phyloP scores from a whole-genome alignment of 2,888 invertebrate species.

The Tupiocoris notatus region DNA sequence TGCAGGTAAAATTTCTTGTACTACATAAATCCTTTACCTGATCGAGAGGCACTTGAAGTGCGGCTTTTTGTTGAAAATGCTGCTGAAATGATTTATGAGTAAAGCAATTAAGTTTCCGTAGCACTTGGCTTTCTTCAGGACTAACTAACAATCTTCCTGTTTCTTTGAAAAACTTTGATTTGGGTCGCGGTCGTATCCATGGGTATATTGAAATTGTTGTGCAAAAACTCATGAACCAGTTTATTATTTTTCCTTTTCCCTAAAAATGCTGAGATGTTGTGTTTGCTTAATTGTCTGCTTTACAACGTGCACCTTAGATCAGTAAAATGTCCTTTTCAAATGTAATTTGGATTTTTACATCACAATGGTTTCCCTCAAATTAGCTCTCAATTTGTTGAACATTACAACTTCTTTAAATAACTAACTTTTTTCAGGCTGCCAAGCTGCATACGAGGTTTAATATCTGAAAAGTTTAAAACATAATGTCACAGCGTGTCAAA shows the following conservation, averaged over 20 bases:
- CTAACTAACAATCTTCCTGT: background rate
- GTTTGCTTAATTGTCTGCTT: background rate
- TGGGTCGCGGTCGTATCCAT: background rate
- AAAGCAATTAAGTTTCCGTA: too few species aligned
- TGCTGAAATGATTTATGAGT: too few species aligned
- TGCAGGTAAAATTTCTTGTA: too few species aligned
- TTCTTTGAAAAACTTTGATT: background rate
- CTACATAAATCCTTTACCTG: too few species aligned
- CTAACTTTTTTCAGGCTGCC: constrained; percentile 51
- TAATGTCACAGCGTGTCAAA: constrained; percentile 76
- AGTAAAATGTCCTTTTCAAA: too few species aligned
- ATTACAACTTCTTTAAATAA: too few species aligned
- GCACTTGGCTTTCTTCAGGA: background rate
- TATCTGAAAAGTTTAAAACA: constrained; percentile 50
- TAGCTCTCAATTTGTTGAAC: background rate
- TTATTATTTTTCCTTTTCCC: background rate
- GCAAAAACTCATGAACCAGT: background rate
- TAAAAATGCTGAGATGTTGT: background rate
- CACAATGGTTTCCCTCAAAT: background rate
- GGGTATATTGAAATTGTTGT: background rate
- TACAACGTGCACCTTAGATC: background rate
- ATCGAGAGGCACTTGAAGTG: too few species aligned
- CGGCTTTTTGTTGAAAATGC: too few species aligned
- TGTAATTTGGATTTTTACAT: too few species aligned
- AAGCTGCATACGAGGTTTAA: constrained; percentile 51